Evolutionary conservation across 2,888 invertebrate genomes (phyloP).

Genomic region (Pteria penguin): DNA sequence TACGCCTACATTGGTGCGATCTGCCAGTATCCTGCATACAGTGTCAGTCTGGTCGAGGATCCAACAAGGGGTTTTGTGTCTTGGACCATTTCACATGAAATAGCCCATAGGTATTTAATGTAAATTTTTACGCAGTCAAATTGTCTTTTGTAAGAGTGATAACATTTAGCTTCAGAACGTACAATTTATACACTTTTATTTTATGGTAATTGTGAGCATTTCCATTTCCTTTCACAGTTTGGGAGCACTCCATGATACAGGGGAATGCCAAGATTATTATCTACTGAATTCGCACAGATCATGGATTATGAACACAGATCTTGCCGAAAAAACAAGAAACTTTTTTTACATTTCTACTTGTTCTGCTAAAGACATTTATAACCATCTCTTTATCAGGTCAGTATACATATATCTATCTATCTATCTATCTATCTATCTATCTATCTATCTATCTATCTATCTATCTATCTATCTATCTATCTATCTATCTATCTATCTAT

Average conservation of each 20-base stretch:
- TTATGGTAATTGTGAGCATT: no score
- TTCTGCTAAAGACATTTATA: not conserved
- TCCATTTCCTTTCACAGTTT: no score
- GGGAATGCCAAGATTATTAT: not conserved
- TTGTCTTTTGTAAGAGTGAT: no score
- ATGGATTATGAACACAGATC: not conserved
- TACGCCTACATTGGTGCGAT: not conserved
- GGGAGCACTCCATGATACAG: not conserved
- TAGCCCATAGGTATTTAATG: not conserved
- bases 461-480: no score
- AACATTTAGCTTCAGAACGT: no score
- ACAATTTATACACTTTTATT: no score
- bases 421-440: no score
- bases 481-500: no score
- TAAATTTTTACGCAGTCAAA: no score
- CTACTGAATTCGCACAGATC: not conserved
- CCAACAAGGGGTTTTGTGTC: not conserved
- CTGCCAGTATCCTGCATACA: not conserved
- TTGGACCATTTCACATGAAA: not conserved
- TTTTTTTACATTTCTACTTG: not conserved
- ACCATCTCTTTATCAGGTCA: not conserved
- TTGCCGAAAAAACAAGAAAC: not conserved
- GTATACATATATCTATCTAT: no score
- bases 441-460: no score
- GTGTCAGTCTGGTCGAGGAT: not conserved